phyloP scores from a whole-genome alignment of 2,888 invertebrate genomes.

The Pollenia amentaria region DNA sequence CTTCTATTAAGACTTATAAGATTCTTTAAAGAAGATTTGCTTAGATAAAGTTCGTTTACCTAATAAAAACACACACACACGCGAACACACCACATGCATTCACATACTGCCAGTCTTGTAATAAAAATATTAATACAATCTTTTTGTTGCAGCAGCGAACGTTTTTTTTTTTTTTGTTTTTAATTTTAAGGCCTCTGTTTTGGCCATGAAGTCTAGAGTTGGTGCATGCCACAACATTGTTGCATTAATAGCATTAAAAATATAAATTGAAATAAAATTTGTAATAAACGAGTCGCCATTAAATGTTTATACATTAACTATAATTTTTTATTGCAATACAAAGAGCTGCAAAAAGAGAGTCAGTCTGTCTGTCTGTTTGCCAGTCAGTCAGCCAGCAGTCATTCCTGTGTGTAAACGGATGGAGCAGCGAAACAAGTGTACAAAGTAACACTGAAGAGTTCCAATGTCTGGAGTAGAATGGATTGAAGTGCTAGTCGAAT shows the following conservation, averaged over 20 bases:
- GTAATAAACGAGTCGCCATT: conserved; percentile 85
- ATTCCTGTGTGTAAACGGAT: neutral
- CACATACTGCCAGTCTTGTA: neutral
- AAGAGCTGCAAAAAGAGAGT: conserved; percentile 54
- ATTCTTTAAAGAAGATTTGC: conserved; percentile 31
- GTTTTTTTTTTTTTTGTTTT: neutral
- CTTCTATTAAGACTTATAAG: conserved; percentile 19
- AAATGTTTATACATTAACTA: conserved; percentile 84
- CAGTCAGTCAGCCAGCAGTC: conserved; percentile 1
- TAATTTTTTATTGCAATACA: conserved; percentile 77
- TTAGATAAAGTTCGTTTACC: conserved; percentile 41
- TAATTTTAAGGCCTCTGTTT: conserved; percentile 56
- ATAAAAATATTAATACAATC: conserved; percentile 59
- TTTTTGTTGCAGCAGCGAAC: conserved; percentile 47
- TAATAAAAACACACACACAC: neutral
- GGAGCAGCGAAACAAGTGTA: neutral
- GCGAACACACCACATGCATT: neutral
- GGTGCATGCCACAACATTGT: conserved; percentile 69
- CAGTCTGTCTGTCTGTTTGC: conserved; percentile 6
- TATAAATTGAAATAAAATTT: conserved; percentile 83
- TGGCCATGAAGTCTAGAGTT: conserved; percentile 63
- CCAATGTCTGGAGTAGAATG: conserved; percentile 40
- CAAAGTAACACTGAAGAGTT: conserved; percentile 50
- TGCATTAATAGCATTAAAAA: conserved; percentile 74
- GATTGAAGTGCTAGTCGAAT: conserved; percentile 24